phyloP scores from a whole-genome alignment of 2,888 invertebrate genomes.

The Pyrrhia umbra region DNA sequence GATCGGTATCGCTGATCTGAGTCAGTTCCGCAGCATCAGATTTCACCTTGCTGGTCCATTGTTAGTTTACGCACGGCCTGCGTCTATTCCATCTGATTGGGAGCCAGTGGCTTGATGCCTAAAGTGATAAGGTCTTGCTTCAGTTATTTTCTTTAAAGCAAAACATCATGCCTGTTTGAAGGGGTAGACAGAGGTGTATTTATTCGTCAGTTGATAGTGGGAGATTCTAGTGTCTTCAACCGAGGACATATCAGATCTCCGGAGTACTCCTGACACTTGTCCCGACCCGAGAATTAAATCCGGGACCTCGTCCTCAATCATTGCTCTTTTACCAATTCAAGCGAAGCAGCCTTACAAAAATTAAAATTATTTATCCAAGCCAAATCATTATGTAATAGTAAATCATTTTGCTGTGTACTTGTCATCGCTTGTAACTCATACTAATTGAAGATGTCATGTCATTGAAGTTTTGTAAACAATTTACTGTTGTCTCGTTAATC shows the following conservation, averaged over 20 bases:
- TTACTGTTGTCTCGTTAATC: not conserved
- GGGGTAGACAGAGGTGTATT: too few species aligned
- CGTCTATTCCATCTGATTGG: slow-evolving; percentile 31
- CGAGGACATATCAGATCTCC: too few species aligned
- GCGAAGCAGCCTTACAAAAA: too few species aligned
- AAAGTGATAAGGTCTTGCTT: slow-evolving; percentile 33
- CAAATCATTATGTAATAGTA: not conserved
- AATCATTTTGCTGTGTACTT: not conserved
- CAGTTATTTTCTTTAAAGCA: not conserved
- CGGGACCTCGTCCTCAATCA: too few species aligned
- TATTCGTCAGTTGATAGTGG: too few species aligned
- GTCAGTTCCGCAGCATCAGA: slow-evolving; percentile 38
- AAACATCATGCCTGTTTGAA: not conserved
- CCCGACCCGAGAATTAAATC: too few species aligned
- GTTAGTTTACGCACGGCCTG: slow-evolving; percentile 52
- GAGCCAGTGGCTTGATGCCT: slow-evolving; percentile 28
- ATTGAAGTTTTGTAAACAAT: not conserved
- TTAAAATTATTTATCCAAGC: too few species aligned
- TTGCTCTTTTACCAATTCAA: too few species aligned
- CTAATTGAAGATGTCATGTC: slow-evolving; percentile 7
- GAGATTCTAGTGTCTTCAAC: too few species aligned
- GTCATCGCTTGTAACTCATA: not conserved
- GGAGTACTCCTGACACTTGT: too few species aligned
- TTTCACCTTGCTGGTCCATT: slow-evolving; percentile 49
- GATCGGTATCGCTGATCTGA: slow-evolving; percentile 22